phyloP scores from a whole-genome alignment of 2,113 vertebrate species.

The Chaetura pelagica region DNA sequence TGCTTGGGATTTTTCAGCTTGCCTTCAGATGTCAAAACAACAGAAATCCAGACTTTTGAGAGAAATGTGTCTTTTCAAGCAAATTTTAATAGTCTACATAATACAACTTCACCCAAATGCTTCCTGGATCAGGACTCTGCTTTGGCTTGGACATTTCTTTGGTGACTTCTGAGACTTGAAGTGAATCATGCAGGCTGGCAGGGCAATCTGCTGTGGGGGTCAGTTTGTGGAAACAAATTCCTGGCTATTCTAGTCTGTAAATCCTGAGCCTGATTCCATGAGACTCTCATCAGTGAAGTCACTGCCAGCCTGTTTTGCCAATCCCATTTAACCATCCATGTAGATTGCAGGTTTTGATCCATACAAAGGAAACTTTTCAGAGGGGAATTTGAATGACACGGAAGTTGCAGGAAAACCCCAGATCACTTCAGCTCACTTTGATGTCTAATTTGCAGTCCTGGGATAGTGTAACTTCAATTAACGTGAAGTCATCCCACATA shows the following conservation, averaged over 20 bases:
- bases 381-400: not conserved
- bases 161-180: not conserved
- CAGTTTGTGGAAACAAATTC: not conserved
- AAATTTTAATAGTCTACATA: not conserved
- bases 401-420: not conserved
- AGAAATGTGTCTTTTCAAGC: not conserved
- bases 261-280: not conserved
- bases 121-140: not conserved
- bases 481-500: not conserved
- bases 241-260: not conserved
- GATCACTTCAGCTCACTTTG: not conserved
- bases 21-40: not conserved
- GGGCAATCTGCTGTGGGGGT: not conserved
- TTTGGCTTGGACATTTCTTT: not conserved
- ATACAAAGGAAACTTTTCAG: not conserved
- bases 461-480: conserved; percentile 5
- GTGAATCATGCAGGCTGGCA: not conserved
- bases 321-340: not conserved
- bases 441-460: conserved; percentile 1
- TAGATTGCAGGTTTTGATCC: not conserved
- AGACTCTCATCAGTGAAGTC: not conserved
- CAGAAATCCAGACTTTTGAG: not conserved
- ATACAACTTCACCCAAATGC: not conserved
- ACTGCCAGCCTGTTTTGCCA: not conserved
- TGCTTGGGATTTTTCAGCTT: not conserved